phyloP scores from a whole-genome alignment of 2,113 vertebrate species.

The Phasianus colchicus region DNA sequence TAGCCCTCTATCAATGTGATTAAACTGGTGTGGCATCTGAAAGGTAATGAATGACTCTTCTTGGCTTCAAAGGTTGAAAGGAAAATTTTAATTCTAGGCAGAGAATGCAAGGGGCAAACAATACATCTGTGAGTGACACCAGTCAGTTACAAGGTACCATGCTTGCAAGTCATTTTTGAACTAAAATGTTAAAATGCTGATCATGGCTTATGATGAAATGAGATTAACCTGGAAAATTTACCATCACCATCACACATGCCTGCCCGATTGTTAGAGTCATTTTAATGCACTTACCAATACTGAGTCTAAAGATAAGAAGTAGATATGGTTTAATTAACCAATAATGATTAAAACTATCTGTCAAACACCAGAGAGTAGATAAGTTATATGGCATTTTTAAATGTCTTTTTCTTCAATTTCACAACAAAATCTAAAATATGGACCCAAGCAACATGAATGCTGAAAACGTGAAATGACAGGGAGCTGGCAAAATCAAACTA shows the following conservation, averaged over 20 bases:
- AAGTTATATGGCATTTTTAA: background rate
- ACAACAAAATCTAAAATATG: background rate
- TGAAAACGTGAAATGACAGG: background rate
- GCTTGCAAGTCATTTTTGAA: background rate
- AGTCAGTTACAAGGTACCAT: background rate
- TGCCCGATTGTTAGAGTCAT: background rate
- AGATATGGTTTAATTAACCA: background rate
- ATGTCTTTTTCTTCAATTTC: background rate
- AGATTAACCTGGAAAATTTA: constrained; percentile 9
- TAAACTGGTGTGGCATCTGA: constrained; percentile 78
- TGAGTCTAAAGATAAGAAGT: background rate
- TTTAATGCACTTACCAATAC: background rate
- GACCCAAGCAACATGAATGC: background rate
- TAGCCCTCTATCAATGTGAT: constrained; percentile 81
- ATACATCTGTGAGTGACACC: background rate
- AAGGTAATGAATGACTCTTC: constrained; percentile 73
- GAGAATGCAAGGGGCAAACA: constrained; percentile 47
- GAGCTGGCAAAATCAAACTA: background rate
- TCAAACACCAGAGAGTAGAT: background rate
- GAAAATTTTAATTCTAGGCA: constrained; percentile 53
- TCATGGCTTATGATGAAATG: background rate
- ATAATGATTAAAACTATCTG: background rate
- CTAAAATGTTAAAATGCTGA: background rate
- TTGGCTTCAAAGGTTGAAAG: constrained; percentile 73
- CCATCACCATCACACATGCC: background rate